Conservation (phyloP, 2,113 vertebrate species). For the Pygoscelis antarcticus region DNA sequence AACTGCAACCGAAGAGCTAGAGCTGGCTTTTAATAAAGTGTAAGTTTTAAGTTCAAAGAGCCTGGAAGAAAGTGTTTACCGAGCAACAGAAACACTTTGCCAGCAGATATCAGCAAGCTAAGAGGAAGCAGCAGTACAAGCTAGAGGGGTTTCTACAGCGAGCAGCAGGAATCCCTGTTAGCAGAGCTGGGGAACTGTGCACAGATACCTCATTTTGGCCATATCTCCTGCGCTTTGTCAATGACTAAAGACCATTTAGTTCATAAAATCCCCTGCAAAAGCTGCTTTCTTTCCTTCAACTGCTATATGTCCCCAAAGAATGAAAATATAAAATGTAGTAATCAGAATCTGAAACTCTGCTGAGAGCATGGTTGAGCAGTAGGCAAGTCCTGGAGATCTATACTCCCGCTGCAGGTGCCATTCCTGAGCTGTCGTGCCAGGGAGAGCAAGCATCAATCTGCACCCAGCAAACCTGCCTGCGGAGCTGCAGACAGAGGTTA, state of each 20-base stretch:
- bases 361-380: accelerated
- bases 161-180: not conserved
- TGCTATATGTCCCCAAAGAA: not conserved
- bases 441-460: not conserved
- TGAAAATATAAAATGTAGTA: not conserved
- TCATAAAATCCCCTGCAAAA: not conserved
- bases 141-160: not conserved
- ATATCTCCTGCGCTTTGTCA: not conserved
- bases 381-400: not conserved
- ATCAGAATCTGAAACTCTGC: not conserved
- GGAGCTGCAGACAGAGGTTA: not conserved
- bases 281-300: not conserved
- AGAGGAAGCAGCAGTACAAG: not conserved
- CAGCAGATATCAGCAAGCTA: not conserved
- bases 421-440: accelerated
- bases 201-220: not conserved
- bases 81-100: not conserved
- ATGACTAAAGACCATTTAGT: not conserved
- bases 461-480: not conserved
- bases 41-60: not conserved
- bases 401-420: not conserved
- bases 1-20: not conserved
- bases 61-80: not conserved
- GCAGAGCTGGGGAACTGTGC: not conserved
- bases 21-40: not conserved